A percentile compares a stretch with the other conserved stretches of the same genome.
These are phyloP conservation scores for Gulo gulo DNA, from an alignment of 2,113 vertebrate genomes.

Conservation along the genomic window DNA sequence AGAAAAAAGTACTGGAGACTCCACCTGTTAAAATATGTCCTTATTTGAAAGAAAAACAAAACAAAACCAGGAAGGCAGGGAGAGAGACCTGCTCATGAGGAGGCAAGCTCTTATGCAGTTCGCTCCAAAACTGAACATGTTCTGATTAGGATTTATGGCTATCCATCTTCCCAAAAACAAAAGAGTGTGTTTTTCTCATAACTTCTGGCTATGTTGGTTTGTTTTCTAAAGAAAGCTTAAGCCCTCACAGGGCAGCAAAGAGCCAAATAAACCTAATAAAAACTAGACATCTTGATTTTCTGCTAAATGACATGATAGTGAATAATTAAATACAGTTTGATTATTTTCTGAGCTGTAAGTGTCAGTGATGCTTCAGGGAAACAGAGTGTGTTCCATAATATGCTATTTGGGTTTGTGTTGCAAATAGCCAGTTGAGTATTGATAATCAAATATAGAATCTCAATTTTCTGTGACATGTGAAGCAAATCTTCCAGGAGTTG, in stretches of 20 bases:
- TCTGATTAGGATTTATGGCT: background rate
- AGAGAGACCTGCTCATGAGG: background rate
- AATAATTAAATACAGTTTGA: conserved; percentile 61
- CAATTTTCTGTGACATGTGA: background rate
- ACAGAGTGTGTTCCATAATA: background rate
- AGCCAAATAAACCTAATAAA: conserved; percentile 48
- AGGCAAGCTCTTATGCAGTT: background rate
- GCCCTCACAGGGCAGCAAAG: background rate
- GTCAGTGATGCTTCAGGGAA: background rate
- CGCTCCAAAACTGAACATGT: background rate
- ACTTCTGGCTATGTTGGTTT: background rate
- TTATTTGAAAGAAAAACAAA: background rate
- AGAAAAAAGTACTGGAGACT: background rate
- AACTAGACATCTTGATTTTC: conserved; percentile 30
- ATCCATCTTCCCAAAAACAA: background rate
- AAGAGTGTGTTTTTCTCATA: background rate
- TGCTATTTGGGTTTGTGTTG: background rate
- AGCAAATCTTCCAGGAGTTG: background rate
- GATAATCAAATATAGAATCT: background rate
- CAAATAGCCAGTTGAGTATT: background rate
- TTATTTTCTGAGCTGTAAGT: conserved; percentile 34
- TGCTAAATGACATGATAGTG: conserved; percentile 21
- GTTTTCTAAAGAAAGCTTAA: conserved; percentile 29
- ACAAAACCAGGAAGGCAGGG: background rate
- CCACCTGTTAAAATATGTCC: background rate